phyloP scores from a whole-genome alignment of 2,888 invertebrate genomes.

The Volucella bombylans region DNA sequence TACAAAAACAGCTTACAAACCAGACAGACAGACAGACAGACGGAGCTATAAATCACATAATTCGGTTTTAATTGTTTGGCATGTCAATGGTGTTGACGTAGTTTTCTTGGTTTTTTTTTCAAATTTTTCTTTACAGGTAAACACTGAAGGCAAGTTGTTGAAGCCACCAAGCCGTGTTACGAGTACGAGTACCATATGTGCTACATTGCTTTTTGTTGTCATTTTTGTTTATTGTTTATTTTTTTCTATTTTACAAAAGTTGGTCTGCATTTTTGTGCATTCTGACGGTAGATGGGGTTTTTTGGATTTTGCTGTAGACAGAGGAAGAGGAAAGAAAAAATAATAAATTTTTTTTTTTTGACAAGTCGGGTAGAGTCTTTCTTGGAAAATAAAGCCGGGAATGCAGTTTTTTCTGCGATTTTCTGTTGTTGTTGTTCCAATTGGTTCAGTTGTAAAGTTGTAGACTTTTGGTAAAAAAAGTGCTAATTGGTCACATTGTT shows the following conservation, averaged over 20 bases:
- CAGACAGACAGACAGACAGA: constrained; percentile 26
- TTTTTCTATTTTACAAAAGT: constrained; percentile 16
- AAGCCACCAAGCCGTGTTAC: constrained; percentile 29
- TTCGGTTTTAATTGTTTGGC: constrained; percentile 62
- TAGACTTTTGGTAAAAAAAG: not conserved
- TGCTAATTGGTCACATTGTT: constrained; percentile 17
- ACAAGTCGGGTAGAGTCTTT: constrained; percentile 21
- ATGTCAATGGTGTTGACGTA: constrained; percentile 23
- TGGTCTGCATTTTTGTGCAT: constrained; percentile 57
- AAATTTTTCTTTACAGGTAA: constrained; percentile 9
- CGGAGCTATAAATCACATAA: constrained; percentile 57
- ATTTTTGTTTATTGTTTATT: constrained; percentile 18
- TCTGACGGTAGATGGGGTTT: constrained; percentile 29
- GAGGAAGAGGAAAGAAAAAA: not conserved
- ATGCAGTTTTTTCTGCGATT: constrained; percentile 11
- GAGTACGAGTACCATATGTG: constrained; percentile 8
- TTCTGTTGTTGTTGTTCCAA: not conserved
- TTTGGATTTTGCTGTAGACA: not conserved
- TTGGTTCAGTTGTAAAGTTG: not conserved
- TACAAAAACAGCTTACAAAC: constrained; percentile 29
- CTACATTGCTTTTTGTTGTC: constrained; percentile 21
- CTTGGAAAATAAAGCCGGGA: constrained; percentile 24
- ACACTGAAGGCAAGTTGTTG: constrained; percentile 41
- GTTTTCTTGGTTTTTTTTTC: constrained; percentile 6
- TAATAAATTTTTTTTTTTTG: constrained; percentile 15